phyloP scores from a whole-genome alignment of 2,888 invertebrate genomes.

The Copidosoma aretas region DNA sequence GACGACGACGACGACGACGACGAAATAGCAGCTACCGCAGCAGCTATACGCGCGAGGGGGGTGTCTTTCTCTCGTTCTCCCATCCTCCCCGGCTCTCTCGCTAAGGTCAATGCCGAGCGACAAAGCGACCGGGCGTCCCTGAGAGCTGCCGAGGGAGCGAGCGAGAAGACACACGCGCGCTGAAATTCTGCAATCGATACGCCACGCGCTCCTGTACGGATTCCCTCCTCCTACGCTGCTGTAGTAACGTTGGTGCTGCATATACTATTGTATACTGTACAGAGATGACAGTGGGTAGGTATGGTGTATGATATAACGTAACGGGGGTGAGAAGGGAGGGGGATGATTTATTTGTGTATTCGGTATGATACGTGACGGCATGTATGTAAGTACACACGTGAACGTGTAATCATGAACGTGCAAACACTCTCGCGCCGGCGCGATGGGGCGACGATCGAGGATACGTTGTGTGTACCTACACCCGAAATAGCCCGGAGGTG shows the following conservation, averaged over 20 bases:
- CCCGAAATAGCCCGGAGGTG: neutral
- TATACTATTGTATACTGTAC: too few species aligned
- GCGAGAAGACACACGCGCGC: neutral
- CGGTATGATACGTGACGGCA: too few species aligned
- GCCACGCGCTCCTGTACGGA: slow-evolving; percentile 17
- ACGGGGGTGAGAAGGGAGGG: too few species aligned
- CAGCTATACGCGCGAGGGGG: neutral
- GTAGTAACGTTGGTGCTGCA: neutral
- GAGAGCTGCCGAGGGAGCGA: neutral
- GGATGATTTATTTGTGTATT: too few species aligned
- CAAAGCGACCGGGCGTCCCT: slow-evolving; percentile 14
- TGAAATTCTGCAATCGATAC: slow-evolving; percentile 28
- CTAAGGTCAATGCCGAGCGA: slow-evolving; percentile 14
- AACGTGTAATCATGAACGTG: too few species aligned
- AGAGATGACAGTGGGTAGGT: too few species aligned
- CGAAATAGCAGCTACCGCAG: too few species aligned
- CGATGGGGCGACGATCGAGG: too few species aligned
- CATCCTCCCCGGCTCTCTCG: neutral
- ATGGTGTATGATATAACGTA: too few species aligned
- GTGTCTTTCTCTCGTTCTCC: slow-evolving; percentile 12
- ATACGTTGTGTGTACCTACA: neutral
- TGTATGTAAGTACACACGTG: too few species aligned
- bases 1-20: too few species aligned
- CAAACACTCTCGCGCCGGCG: neutral
- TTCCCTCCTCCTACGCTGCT: neutral